phyloP scores from a whole-genome alignment of 1,140 invertebrate genomes.

The Dendroctonus ponderosae region DNA sequence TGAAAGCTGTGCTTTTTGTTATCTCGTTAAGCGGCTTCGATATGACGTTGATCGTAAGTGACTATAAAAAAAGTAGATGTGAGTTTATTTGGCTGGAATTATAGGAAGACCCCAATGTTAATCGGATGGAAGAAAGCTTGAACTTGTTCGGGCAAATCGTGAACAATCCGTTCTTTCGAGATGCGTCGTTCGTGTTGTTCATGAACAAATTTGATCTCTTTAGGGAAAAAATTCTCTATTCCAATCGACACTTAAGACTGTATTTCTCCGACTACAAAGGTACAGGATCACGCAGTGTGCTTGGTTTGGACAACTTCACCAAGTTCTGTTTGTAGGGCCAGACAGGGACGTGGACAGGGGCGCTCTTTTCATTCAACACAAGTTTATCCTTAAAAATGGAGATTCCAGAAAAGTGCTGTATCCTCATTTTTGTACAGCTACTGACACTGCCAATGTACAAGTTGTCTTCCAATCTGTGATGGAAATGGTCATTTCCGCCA shows the following conservation, averaged over 20 bases:
- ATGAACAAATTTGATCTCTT: slow-evolving; percentile 72
- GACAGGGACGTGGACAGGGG: slow-evolving; percentile 64
- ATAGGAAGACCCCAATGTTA: slow-evolving; percentile 64
- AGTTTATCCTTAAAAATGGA: slow-evolving; percentile 60
- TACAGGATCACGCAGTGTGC: slow-evolving; percentile 27
- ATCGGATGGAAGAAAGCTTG: slow-evolving; percentile 65
- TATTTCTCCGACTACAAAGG: slow-evolving; percentile 63
- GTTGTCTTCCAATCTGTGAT: slow-evolving; percentile 63
- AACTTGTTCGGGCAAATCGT: slow-evolving; percentile 65
- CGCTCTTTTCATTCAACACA: slow-evolving; percentile 63
- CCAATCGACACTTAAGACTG: slow-evolving; percentile 59
- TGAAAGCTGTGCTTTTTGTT: slow-evolving; percentile 64
- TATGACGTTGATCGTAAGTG: slow-evolving; percentile 60
- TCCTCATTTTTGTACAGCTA: slow-evolving; percentile 66
- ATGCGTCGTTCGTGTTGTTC: slow-evolving; percentile 67
- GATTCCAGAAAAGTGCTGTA: slow-evolving; percentile 62
- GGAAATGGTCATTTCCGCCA: slow-evolving; percentile 61
- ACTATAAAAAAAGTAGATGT: not conserved
- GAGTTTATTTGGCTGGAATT: not conserved
- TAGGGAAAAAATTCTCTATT: slow-evolving; percentile 65
- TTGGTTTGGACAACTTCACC: not conserved
- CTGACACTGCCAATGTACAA: slow-evolving; percentile 63
- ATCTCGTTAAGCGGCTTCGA: slow-evolving; percentile 67
- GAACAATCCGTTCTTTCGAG: slow-evolving; percentile 64
- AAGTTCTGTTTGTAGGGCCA: slow-evolving; percentile 53